These are phyloP conservation scores for Glossophaga mutica DNA, from an alignment of 2,797 vertebrate species.

Conservation along the genomic window DNA sequence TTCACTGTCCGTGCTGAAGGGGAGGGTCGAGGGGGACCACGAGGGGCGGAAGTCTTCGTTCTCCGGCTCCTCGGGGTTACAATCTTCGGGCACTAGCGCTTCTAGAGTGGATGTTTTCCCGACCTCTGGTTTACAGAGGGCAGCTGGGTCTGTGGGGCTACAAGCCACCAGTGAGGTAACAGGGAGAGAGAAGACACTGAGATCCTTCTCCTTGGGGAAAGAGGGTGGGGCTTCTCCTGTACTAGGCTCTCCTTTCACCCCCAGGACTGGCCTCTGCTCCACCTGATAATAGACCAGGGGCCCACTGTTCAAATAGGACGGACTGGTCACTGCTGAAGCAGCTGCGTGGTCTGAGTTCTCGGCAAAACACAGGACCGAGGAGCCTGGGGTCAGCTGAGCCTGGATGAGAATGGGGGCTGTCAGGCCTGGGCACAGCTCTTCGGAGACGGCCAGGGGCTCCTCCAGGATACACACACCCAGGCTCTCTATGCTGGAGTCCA, in stretches of 20 bases:
- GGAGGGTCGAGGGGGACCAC: constrained; percentile 60
- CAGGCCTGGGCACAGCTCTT: constrained; percentile 80
- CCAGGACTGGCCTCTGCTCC: constrained; percentile 74
- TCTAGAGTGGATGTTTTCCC: constrained; percentile 45
- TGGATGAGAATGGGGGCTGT: constrained; percentile 87
- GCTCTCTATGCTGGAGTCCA: constrained; percentile 81
- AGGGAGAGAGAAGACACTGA: constrained; percentile 69
- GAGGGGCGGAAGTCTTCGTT: constrained; percentile 65
- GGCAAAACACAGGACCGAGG: constrained; percentile 91
- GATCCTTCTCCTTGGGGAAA: constrained; percentile 74
- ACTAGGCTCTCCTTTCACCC: constrained; percentile 67
- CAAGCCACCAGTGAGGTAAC: constrained; percentile 77
- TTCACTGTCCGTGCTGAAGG: constrained; percentile 50
- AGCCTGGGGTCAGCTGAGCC: constrained; percentile 88
- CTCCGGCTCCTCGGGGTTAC: not conserved
- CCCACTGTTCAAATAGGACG: constrained; percentile 77
- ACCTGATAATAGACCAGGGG: constrained; percentile 80
- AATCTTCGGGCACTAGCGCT: constrained; percentile 43
- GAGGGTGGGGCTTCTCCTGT: not conserved
- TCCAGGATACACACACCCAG: constrained; percentile 88
- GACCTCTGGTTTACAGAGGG: constrained; percentile 62
- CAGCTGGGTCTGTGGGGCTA: constrained; percentile 65
- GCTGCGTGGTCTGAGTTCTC: constrained; percentile 79
- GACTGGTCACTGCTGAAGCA: constrained; percentile 69
- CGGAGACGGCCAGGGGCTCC: constrained; percentile 78